These are phyloP conservation scores for Mystacornis crossleyi DNA, from an alignment of 2,113 vertebrate genomes.

Conservation along the genomic window DNA sequence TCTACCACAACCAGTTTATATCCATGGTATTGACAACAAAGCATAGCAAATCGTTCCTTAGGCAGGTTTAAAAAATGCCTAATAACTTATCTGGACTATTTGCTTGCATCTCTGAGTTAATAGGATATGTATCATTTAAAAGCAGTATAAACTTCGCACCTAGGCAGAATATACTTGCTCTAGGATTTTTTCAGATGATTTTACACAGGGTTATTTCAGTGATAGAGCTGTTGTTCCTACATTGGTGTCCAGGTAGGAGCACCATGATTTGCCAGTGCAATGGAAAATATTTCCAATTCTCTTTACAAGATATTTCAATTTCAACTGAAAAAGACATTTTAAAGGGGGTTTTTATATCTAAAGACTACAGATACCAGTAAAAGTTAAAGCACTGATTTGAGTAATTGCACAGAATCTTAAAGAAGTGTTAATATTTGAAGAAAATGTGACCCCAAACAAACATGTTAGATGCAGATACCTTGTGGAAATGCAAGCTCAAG, in stretches of 20 bases:
- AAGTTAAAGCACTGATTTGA: not conserved
- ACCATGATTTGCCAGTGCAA: not conserved
- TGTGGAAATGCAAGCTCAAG: not conserved
- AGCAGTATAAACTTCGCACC: not conserved
- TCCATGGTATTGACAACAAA: not conserved
- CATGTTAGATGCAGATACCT: not conserved
- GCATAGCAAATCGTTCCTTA: not conserved
- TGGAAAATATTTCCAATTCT: not conserved
- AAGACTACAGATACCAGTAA: not conserved
- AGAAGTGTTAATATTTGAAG: not conserved
- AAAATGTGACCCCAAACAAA: not conserved
- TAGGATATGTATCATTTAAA: not conserved
- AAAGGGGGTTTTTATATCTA: not conserved
- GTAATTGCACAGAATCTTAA: not conserved
- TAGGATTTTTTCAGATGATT: conserved; percentile 14
- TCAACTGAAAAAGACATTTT: not conserved
- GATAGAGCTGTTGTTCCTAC: not conserved
- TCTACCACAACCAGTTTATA: not conserved
- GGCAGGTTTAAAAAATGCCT: not conserved
- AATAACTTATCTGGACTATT: not conserved
- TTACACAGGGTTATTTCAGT: not conserved
- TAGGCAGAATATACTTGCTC: not conserved
- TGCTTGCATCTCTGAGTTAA: not conserved
- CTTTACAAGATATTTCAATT: not conserved
- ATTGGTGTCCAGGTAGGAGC: not conserved